Base-by-base conservation (phyloP, 2,113 vertebrate genomes). In the Fukomys damarensis region DNA sequence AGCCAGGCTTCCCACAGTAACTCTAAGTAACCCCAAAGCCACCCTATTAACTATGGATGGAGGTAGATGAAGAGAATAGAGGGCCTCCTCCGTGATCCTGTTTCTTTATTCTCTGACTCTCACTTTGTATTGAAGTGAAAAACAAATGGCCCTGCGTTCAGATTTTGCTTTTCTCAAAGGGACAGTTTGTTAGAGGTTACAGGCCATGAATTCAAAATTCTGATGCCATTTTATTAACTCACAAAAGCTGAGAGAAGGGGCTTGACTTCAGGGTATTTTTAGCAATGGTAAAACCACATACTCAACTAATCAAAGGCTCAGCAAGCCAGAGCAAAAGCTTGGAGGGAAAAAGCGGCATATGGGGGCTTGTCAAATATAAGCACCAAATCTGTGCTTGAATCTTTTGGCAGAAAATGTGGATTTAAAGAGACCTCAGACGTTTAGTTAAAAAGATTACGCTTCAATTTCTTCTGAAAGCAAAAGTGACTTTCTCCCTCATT, bases 321-420 rank as follows among this genome's bases (percentile, higher is more conserved):
- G 49, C 32, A 87, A 95, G 84, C 68, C 80, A 22, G 83, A 96
- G 97, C 43, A 76, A 81, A 97, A 91, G 76, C 95, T 96, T 94
- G 97, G 89, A 97, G 93, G 91, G 84, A 97, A 95, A 91, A 93
- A 52, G 61, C 43, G 96, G 89, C 93, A 94, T 97, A 96, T 97
- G 96, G 95, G 85, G 93, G 46, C 80, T 94, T 97, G 95, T 97
- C 97, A 97, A 97, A 97, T 95, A 86, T 95, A 96, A 97, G 89
- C 92, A 86, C 92, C 89, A 93, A 96, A 81, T 87, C 92, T 97
- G 95, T 97, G 92, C 92, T 95, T 84, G 80, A 92, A 96, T 96
- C 56, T 93, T 96, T 96, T 97, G 96, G 96, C 97, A 96, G 95
- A 92, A 92, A 93, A 13, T 85, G 8, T 91, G 32, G 95, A 92